Base-by-base conservation (phyloP, 2,797 vertebrate species). In the Brachyalestes nurse region DNA sequence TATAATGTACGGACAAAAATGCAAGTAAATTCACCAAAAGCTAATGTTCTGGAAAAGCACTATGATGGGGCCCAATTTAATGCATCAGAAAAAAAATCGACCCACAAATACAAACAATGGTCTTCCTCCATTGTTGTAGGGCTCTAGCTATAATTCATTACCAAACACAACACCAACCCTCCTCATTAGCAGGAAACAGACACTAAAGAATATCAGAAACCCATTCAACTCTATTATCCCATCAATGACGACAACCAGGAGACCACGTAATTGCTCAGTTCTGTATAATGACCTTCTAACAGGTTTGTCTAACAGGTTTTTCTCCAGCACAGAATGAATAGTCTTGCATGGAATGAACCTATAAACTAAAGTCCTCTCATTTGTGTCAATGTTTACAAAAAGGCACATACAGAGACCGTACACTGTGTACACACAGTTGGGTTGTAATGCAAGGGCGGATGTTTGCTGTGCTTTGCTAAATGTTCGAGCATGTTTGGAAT, bases 401-500 rank as follows among this genome's bases (percentile, higher is more conserved):
- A 25, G 4, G 40, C 12, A 13, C 58, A 62, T 40, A 75, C n/a
- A 73, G 14, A 16, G 60, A 45, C 38, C 16, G 16, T 42, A 67
- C 53, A 51, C 42, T 21, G 28, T 10, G 25, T 73, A 72, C 78
- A 77, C 62, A 75, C 53, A 66, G 13, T 38, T 25, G 21, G 17
- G 47, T 21, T 8, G 62, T 47, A 25, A 75, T 45, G 45, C 40
- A 60, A 1, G 23, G 42, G 47, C 70, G 75, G 17, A 73, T 81
- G 83, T 83, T 82, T 82, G 72, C 53, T 40, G n/a, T 58, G 17
- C 40, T 61, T 78, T 70, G 62, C 23, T 75, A n/a, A 78, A 76
- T 66, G 65, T 69, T 57, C 16, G 42, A 77, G 21, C 77, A 75
- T 69, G 69, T 65, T 62, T 34, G 49, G 78, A 72, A 69, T 58